Percentiles rank a stretch among this genome's conserved stretches.
Evolutionary conservation across 2,888 invertebrate species (phyloP).

Genomic region (Drosophila subsilvestris): DNA sequence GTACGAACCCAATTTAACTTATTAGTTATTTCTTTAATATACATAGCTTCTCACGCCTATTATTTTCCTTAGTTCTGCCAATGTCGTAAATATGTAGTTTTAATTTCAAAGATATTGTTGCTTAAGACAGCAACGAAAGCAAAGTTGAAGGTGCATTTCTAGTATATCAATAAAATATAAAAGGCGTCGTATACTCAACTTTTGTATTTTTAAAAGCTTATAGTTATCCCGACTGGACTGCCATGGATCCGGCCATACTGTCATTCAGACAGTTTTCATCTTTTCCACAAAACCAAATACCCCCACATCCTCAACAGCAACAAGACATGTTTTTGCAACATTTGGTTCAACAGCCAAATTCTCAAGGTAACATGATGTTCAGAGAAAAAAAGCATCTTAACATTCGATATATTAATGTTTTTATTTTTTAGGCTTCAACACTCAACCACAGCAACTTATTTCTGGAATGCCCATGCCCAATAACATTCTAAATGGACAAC

Average conservation of each 20-base stretch:
- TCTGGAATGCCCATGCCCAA: slow-evolving; percentile 81
- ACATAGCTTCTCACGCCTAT: too few species aligned
- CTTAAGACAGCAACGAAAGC: too few species aligned
- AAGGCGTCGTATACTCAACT: too few species aligned
- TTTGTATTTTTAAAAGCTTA: slow-evolving; percentile 81
- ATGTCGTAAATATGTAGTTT: too few species aligned
- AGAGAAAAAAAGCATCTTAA: too few species aligned
- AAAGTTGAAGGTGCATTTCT: neutral
- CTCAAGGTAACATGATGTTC: slow-evolving; percentile 64
- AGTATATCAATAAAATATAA: too few species aligned
- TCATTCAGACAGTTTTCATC: slow-evolving; percentile 84
- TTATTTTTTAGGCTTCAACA: slow-evolving; percentile 72
- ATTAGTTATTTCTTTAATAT: too few species aligned
- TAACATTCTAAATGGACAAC: slow-evolving; percentile 80
- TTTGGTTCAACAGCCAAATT: slow-evolving; percentile 77
- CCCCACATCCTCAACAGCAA: slow-evolving; percentile 77
- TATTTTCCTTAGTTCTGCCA: too few species aligned
- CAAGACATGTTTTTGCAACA: slow-evolving; percentile 82
- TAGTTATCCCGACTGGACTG: slow-evolving; percentile 92
- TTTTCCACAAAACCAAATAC: slow-evolving; percentile 82
- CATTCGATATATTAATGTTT: neutral
- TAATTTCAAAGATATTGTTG: too few species aligned
- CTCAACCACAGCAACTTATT: slow-evolving; percentile 74
- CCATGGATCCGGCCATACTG: slow-evolving; percentile 95
- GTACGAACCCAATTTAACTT: too few species aligned